These are phyloP conservation scores for Isurus oxyrinchus DNA, from an alignment of 2,113 vertebrate species.

Conservation along the genomic window DNA sequence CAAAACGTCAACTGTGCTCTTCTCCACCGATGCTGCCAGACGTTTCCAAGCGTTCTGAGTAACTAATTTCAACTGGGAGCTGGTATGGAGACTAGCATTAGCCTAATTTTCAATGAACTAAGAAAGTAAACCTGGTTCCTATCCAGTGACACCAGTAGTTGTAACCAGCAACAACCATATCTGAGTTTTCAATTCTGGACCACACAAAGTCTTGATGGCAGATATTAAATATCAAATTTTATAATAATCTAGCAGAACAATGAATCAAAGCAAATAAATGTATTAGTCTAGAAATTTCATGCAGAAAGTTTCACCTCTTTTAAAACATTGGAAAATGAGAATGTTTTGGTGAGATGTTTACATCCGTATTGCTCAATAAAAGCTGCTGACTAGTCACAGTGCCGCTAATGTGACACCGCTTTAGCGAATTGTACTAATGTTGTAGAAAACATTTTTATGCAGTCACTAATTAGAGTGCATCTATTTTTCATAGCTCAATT, in stretches of 20 bases:
- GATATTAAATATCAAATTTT: background rate
- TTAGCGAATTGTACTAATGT: background rate
- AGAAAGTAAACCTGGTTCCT: background rate
- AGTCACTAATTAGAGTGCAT: background rate
- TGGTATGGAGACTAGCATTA: background rate
- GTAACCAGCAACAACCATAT: background rate
- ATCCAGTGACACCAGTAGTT: background rate
- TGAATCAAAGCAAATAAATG: background rate
- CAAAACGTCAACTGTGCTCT: too few species aligned
- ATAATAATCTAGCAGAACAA: background rate
- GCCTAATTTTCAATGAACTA: background rate
- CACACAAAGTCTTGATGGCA: background rate
- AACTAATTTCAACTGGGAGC: background rate
- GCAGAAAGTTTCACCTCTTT: background rate
- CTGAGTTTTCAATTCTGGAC: background rate
- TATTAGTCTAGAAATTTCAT: background rate
- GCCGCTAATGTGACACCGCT: background rate
- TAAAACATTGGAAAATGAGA: background rate
- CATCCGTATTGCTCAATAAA: background rate
- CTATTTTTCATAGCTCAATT: background rate
- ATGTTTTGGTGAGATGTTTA: background rate
- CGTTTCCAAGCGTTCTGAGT: background rate
- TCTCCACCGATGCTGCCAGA: too few species aligned
- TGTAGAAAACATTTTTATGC: background rate
- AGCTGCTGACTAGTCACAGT: background rate